Base-by-base conservation (phyloP, 2,888 invertebrate species). In the Opisthograptis luteolata region DNA sequence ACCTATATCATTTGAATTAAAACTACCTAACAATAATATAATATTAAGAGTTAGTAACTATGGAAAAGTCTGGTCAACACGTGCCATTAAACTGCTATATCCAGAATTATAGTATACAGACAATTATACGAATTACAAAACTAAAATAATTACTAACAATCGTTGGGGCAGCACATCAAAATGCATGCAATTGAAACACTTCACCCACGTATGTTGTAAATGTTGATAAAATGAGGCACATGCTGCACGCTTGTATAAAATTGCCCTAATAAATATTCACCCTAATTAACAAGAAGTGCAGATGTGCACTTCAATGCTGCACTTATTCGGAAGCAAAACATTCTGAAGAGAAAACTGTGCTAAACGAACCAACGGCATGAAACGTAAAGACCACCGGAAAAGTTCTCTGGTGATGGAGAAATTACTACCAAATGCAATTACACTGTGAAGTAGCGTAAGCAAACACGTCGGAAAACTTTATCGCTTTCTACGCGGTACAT, bases 381-480 rank as follows among this genome's bases (percentile, higher is more conserved):
- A 25, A 8, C 55, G 66, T 25, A 47, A 28, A 55, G 53, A 52
- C 60, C 61, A 65, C 70, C 72, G 73, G 68, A 70, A 72, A 71
- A 75, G 62, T 67, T 67, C 55, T 51, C 63, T 63, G 62, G 68
- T 60, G 68, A 69, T 69, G 68, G 74, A 70, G 70, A 75, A 76
- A 77, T 75, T 55, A 69, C 66, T 68, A 68, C 63, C 60, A 65
- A 79, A 70, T 69, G 74, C 76, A 79, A 82, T 81, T 74, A 79
- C 68, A 58, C 59, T 64, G 64, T 64, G 59, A 64, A 66, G 68
- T 69, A 63, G 67, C 66, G 15, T 55, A 55, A 52, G 67, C 65
- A 65, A 62, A 65, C 62, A 58, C 58, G 69, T 56, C 64, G 70
- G 69, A 72, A 72, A 76, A 78, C 68, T 75, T 71, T 78, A 81